Conservation (phyloP, 2,888 invertebrate species). For the Stenoptilia bipunctidactyla region DNA sequence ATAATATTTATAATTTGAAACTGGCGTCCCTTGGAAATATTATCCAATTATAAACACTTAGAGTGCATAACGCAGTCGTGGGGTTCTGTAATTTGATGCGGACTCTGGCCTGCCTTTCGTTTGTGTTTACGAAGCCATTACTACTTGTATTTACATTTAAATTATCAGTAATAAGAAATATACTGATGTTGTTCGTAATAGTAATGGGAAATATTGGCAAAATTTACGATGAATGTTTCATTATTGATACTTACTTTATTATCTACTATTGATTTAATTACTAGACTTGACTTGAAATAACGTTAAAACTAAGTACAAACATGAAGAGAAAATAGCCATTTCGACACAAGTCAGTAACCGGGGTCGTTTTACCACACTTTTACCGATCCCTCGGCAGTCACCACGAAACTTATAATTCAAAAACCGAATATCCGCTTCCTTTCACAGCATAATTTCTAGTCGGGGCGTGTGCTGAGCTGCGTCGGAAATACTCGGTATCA, state of each 20-base stretch:
- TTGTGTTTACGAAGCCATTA: not conserved
- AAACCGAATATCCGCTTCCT: conserved; percentile 34
- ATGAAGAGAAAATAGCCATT: too few species aligned
- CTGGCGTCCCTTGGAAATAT: conserved; percentile 23
- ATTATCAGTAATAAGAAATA: too few species aligned
- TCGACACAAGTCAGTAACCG: too few species aligned
- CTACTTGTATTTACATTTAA: not conserved
- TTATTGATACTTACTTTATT: too few species aligned
- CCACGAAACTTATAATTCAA: conserved; percentile 23
- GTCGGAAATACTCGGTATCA: not conserved
- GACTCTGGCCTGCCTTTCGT: conserved; percentile 11
- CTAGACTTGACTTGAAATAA: too few species aligned
- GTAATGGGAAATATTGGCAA: too few species aligned
- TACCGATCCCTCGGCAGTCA: too few species aligned
- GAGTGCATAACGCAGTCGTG: conserved; percentile 37
- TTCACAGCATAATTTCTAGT: conserved; percentile 6
- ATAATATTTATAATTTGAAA: not conserved
- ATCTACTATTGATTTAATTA: too few species aligned
- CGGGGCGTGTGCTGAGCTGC: not conserved
- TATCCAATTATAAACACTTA: conserved; percentile 58
- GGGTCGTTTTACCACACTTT: too few species aligned
- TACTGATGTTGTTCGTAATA: too few species aligned
- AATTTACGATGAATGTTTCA: too few species aligned
- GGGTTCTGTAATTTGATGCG: conserved; percentile 51
- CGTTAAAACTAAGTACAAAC: too few species aligned